Evolutionary conservation across 2,113 vertebrate species (phyloP).

Genomic region (Sorex araneus): DNA sequence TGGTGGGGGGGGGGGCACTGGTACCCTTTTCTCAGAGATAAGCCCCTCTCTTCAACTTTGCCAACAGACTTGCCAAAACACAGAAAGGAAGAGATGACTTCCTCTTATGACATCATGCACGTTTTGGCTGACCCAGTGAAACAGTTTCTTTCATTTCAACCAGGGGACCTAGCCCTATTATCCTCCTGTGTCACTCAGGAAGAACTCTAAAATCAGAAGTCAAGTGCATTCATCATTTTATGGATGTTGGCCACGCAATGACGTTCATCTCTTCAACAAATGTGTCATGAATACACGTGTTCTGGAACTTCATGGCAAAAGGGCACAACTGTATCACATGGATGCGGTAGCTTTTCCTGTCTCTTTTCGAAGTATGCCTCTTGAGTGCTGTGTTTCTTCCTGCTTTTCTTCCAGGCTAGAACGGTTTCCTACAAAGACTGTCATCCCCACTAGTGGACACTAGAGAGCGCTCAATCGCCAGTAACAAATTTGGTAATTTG

Average conservation of each 20-base stretch:
- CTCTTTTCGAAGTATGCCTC: background rate
- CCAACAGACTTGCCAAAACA: background rate
- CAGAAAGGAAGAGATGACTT: background rate
- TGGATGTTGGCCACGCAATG: background rate
- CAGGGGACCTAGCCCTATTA: background rate
- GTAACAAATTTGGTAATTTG: conserved; percentile 77
- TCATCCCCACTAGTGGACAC: conserved; percentile 30
- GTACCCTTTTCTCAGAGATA: conserved; percentile 32
- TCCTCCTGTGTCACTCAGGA: conserved; percentile 10
- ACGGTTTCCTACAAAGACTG: background rate
- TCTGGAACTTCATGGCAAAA: background rate
- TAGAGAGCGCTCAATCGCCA: conserved; percentile 79
- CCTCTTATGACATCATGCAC: background rate
- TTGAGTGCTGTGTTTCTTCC: background rate
- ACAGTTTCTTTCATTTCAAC: conserved; percentile 12
- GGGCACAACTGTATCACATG: background rate
- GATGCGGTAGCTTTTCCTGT: background rate
- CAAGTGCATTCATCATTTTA: background rate
- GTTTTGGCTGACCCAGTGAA: background rate
- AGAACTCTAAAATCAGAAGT: conserved; percentile 39
- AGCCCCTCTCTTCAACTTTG: background rate
- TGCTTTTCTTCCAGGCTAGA: conserved; percentile 9
- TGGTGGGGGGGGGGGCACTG: background rate
- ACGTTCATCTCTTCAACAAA: background rate
- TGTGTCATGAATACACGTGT: conserved; percentile 1